Base-by-base conservation (phyloP, 2,113 vertebrate species). In the Nicator chloris region DNA sequence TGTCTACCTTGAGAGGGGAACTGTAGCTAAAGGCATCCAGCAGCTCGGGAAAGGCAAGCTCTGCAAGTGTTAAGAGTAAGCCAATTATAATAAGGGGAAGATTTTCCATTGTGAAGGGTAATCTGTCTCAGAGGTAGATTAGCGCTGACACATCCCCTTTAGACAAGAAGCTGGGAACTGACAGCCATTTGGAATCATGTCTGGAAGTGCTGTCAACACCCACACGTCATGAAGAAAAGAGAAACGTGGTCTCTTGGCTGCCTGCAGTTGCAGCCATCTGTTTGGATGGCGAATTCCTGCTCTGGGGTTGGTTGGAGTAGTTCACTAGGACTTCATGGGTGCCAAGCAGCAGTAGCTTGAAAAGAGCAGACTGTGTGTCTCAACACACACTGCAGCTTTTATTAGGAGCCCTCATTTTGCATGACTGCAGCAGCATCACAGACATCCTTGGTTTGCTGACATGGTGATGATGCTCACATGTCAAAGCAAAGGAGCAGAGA, bases 211-310 rank as follows among this genome's bases (percentile, higher is more conserved):
- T 97, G 96, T 97, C 97, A 97, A 90, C 93, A 94, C 95, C 35
- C 76, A 85, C 93, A 85, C 7, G 4, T 96, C 94, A 93, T 77
- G 76, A 73, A 72, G 72, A 78, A 57, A 57, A 92, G 54, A n/a
- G 64, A 50, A 40, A 11, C 39, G 15, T 63, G 42, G 93, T 96
- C 95, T 97, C 97, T 95, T 94, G 93, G 95, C 95, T 97, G 83
- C 79, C 91, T 96, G 78, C 45, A 80, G 91, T 94, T 64, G 66
- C 61, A 96, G 96, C 97, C 98, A 98, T 98, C 97, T 98, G 97
- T 97, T 94, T 93, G 88, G 93, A 94, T 96, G 97, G 97, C 47
- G 31, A 77, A 80, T 95, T 96, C 84, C 90, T 93, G 89, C 93
- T 96, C 95, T 85, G 93, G 95, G 96, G 80, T 95, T 96, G 95